Percentiles rank a stretch among this genome's conserved stretches.
Evolutionary conservation across 1,140 invertebrate species (phyloP).

Genomic region (Euwallacea similis): DNA sequence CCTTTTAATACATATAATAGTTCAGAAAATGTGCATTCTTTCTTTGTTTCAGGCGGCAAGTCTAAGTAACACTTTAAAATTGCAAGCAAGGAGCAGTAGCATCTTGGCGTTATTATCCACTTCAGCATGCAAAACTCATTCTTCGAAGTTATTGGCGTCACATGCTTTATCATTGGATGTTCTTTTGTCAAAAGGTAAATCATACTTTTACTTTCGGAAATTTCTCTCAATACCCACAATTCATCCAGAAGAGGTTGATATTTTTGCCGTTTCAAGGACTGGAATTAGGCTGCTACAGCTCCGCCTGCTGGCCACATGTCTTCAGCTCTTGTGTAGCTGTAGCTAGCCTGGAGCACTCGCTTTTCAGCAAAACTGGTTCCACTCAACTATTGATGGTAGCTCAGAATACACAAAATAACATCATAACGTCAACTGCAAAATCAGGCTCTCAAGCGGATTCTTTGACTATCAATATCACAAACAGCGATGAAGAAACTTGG

Average conservation of each 20-base stretch:
- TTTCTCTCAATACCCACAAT: no score
- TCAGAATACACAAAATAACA: constrained; percentile 54
- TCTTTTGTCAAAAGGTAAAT: constrained; percentile 60
- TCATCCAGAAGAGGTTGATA: constrained; percentile 23
- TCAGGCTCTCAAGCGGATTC: constrained; percentile 54
- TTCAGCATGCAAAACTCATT: constrained; percentile 71
- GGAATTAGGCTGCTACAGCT: constrained; percentile 86
- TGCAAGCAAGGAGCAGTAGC: constrained; percentile 82
- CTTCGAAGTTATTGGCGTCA: constrained; percentile 74
- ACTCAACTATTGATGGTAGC: constrained; percentile 55
- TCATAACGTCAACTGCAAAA: constrained; percentile 50
- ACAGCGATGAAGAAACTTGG: constrained; percentile 73
- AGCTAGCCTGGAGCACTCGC: constrained; percentile 82
- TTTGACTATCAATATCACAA: constrained; percentile 58
- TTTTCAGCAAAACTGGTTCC: constrained; percentile 72
- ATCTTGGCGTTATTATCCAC: constrained; percentile 78
- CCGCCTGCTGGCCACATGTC: constrained; percentile 91
- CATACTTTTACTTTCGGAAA: no score
- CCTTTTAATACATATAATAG: neutral
- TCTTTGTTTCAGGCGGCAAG: constrained; percentile 63
- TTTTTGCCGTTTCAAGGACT: constrained; percentile 65
- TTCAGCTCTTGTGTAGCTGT: constrained; percentile 90
- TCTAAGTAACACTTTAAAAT: constrained; percentile 70
- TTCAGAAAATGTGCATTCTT: constrained; percentile 5
- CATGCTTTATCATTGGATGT: constrained; percentile 91